Evolutionary conservation across 2,797 vertebrate species (phyloP).

Genomic region (Lagocephalus sceleratus): DNA sequence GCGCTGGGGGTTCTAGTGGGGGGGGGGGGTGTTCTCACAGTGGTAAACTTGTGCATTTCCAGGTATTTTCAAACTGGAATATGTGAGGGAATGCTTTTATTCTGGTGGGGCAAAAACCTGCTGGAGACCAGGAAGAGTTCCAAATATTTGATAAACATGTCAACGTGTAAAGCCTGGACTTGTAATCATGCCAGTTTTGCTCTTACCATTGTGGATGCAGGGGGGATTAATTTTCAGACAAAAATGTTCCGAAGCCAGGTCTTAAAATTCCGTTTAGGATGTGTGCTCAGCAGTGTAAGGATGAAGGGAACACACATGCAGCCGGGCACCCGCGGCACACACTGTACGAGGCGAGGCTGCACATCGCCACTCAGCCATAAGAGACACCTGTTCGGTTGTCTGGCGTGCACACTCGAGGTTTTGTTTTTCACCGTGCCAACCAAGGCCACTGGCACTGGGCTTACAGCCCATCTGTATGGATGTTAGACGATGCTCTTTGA

Average conservation of each 20-base stretch:
- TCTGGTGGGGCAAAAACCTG: conserved; percentile 17
- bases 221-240: conserved; percentile 68
- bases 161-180: conserved; percentile 49
- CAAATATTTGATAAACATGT: conserved; percentile 63
- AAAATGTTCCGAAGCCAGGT: conserved; percentile 60
- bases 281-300: conserved; percentile 51
- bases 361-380: conserved; percentile 52
- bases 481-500: conserved; percentile 49
- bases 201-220: conserved; percentile 41
- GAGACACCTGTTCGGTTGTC: conserved; percentile 75
- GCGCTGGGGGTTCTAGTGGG: too few species aligned
- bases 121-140: conserved; percentile 43
- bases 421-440: conserved; percentile 63
- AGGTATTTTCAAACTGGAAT: conserved; percentile 21
- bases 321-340: conserved; percentile 35
- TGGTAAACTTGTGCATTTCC: not conserved
- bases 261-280: conserved; percentile 71
- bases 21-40: too few species aligned
- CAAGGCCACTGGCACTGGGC: conserved; percentile 59
- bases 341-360: conserved; percentile 28
- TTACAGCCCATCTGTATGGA: conserved; percentile 70
- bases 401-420: conserved; percentile 47
- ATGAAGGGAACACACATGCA: conserved; percentile 68
- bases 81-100: conserved; percentile 25
- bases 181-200: conserved; percentile 62